Percentiles rank a stretch among this genome's conserved stretches.
These are phyloP conservation scores for Machaerirhynchus nigripectus DNA, from an alignment of 2,113 vertebrate species.

Conservation along the genomic window DNA sequence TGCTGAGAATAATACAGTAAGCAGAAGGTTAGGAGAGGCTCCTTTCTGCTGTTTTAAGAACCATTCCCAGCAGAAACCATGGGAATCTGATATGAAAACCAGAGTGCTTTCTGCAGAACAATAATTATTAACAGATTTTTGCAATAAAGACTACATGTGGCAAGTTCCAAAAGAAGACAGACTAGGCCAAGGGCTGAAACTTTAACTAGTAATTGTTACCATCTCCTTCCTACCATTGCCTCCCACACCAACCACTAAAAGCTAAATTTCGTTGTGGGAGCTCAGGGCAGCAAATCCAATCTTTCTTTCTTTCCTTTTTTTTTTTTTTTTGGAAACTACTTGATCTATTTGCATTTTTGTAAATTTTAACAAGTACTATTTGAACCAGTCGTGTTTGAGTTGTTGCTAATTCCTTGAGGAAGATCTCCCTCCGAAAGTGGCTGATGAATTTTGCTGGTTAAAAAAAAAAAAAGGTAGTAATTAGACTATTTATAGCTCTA, in stretches of 20 bases:
- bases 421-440: neutral
- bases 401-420: neutral
- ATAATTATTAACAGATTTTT: neutral
- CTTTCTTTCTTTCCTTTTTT: neutral
- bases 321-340: neutral
- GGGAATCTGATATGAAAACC: neutral
- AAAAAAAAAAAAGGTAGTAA: neutral
- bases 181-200: neutral
- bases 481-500: conserved; percentile 46
- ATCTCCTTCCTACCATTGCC: neutral
- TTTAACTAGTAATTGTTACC: neutral
- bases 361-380: neutral
- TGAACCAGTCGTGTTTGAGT: neutral
- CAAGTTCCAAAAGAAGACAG: neutral
- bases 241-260: neutral
- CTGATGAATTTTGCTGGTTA: neutral
- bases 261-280: neutral
- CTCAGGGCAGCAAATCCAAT: neutral
- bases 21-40: neutral
- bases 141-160: neutral
- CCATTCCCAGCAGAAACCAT: neutral
- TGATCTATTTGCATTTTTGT: neutral
- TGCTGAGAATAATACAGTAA: neutral
- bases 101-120: neutral
- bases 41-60: neutral